Evolutionary conservation across 2,888 invertebrate genomes (phyloP).

Genomic region (Macrophya alboannulata): DNA sequence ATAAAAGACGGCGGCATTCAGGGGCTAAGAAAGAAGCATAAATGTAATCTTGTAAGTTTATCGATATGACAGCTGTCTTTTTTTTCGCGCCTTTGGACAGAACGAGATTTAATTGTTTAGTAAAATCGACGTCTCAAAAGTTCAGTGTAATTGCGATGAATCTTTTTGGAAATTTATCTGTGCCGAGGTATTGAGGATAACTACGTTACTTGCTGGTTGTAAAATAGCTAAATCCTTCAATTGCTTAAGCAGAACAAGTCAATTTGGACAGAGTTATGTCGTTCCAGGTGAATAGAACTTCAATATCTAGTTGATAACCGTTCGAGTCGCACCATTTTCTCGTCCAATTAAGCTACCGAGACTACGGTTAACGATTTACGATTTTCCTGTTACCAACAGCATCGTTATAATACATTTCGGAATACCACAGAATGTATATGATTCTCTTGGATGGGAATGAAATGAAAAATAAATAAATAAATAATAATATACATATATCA

Average conservation of each 20-base stretch:
- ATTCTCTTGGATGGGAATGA: background rate
- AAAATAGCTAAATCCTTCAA: conserved; percentile 4
- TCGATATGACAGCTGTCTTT: background rate
- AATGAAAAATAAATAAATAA: background rate
- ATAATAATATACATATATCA: background rate
- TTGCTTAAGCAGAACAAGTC: background rate
- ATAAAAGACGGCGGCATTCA: background rate
- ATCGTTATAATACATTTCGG: conserved; percentile 7
- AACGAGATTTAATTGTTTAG: background rate
- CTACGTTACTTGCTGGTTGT: background rate
- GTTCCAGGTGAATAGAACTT: conserved; percentile 4
- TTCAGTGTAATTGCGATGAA: background rate
- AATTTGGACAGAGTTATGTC: conserved; percentile 20
- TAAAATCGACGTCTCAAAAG: background rate
- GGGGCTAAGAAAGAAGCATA: background rate
- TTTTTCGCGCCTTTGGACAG: background rate
- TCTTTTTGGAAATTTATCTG: background rate
- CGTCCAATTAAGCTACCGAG: background rate
- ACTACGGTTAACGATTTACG: conserved; percentile 8
- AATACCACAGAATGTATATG: background rate
- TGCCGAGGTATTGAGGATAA: background rate
- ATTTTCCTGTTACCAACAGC: background rate
- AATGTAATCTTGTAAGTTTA: conserved; percentile 2
- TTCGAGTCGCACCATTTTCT: background rate
- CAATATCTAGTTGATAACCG: background rate